Percentiles rank a stretch among this genome's conserved stretches.
phyloP scores from a whole-genome alignment of 2,113 vertebrate species.

The Morphnarchus princeps region DNA sequence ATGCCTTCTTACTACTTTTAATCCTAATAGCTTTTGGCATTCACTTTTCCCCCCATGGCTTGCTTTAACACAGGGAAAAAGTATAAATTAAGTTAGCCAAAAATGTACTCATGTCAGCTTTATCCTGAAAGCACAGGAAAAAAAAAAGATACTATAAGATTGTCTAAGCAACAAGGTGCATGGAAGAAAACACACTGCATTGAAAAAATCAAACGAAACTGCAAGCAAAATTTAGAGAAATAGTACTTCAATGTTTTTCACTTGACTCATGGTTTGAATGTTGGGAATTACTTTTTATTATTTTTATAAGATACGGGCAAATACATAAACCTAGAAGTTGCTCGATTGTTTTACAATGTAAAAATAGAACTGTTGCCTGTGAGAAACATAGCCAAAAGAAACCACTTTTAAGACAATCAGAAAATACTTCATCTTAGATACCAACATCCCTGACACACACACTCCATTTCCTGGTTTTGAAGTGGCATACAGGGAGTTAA shows the following conservation, averaged over 20 bases:
- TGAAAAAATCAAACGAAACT: background rate
- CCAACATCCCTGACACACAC: background rate
- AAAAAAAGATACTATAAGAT: background rate
- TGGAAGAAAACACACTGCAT: background rate
- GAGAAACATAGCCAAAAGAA: background rate
- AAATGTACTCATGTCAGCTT: background rate
- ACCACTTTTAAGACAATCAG: background rate
- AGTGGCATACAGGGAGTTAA: background rate
- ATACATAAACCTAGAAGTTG: background rate
- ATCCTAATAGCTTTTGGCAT: background rate
- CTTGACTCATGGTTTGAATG: background rate
- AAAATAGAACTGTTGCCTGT: background rate
- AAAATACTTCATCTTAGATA: background rate
- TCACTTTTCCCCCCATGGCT: background rate
- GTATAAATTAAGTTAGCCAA: background rate
- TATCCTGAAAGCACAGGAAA: background rate
- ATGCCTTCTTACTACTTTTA: background rate
- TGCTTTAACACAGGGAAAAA: background rate
- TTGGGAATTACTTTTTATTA: background rate
- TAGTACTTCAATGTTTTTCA: background rate
- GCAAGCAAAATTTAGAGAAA: background rate
- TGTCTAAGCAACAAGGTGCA: background rate
- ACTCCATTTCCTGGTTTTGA: background rate
- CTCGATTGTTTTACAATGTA: background rate
- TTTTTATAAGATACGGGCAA: background rate